A percentile compares a stretch with the other conserved stretches of the same genome.
These are phyloP conservation scores for Tipula vernalis DNA, from an alignment of 2,888 invertebrate species.

Conservation along the genomic window DNA sequence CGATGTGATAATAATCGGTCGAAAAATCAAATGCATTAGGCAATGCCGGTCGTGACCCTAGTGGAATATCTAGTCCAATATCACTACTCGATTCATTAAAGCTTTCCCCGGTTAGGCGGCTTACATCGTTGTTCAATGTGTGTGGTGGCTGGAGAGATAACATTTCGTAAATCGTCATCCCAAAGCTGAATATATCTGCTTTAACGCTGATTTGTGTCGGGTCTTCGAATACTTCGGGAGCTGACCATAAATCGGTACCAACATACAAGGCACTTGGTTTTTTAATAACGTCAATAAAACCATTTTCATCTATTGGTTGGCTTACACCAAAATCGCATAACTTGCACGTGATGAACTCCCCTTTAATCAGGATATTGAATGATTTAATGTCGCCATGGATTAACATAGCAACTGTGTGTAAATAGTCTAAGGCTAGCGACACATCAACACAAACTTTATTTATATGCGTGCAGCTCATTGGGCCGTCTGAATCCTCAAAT, in stretches of 20 bases:
- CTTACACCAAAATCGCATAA: constrained; percentile 80
- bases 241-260: constrained; percentile 63
- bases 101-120: constrained; percentile 21
- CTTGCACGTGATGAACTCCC: constrained; percentile 60
- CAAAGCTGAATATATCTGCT: constrained; percentile 70
- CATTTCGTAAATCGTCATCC: constrained; percentile 72
- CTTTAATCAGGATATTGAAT: constrained; percentile 65
- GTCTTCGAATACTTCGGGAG: constrained; percentile 60
- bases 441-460: constrained; percentile 54
- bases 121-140: constrained; percentile 26
- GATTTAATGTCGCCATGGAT: constrained; percentile 79
- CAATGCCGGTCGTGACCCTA: constrained; percentile 56
- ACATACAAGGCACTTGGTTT: constrained; percentile 46
- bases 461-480: constrained; percentile 49
- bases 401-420: constrained; percentile 57
- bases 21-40: constrained; percentile 47
- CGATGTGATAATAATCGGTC: constrained; percentile 46
- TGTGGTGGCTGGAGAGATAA: constrained; percentile 60
- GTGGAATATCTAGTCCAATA: constrained; percentile 14
- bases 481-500: constrained; percentile 41
- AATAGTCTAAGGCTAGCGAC: constrained; percentile 58
- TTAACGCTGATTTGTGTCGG: constrained; percentile 47
- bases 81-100: constrained; percentile 23
- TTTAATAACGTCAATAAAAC: constrained; percentile 42
- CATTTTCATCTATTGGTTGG: constrained; percentile 51